Base-by-base conservation (phyloP, 2,797 vertebrate genomes). In the Morus bassanus region DNA sequence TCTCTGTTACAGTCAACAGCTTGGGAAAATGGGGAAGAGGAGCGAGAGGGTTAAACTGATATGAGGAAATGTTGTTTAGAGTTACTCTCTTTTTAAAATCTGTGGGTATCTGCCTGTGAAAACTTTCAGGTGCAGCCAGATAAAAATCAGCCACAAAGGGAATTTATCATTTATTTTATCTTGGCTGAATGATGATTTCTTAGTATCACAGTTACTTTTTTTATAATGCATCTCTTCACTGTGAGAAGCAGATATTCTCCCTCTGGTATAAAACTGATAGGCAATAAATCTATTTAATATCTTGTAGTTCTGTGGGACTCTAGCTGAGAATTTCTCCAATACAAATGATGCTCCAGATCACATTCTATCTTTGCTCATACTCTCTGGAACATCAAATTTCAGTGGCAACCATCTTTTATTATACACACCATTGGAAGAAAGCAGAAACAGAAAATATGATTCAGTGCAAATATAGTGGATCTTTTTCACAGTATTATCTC, bases 211-310 rank as follows among this genome's bases (percentile, higher is more conserved):
- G 90, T 95, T 93, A 82, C 74, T 94, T 82, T 96, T 94, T 97
- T 86, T 91, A 92, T 95, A 98, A 97, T 93, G n/a, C 63, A 96
- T 95, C 85, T 96, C 85, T 76, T 91, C 80, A 81, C 87, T 91
- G 51, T 94, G 85, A 95, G 79, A 80, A 96, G 93, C 54, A 92
- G 91, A 96, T 94, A 96, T 84, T 96, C 78, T 97, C 94, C 87
- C 91, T 96, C 95, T 96, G 90, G 86, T 96, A 95, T 94, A 97
- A 97, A 97, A 93, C 73, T 85, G 96, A 96, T 96, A 94, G 84
- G 93, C 89, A 96, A 94, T 97, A 98, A 97, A 97, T 98, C 97
- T 96, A 81, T 95, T 97, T 96, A 97, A 97, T 95, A 94, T 91
- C 94, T 95, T 87, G 65, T 84, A 93, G 89, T 95, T 96, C 96